Percentiles rank a stretch among this genome's conserved stretches.
phyloP scores from a whole-genome alignment of 92 coral and sea anemone species.

The Palythoa heliodiscus region DNA sequence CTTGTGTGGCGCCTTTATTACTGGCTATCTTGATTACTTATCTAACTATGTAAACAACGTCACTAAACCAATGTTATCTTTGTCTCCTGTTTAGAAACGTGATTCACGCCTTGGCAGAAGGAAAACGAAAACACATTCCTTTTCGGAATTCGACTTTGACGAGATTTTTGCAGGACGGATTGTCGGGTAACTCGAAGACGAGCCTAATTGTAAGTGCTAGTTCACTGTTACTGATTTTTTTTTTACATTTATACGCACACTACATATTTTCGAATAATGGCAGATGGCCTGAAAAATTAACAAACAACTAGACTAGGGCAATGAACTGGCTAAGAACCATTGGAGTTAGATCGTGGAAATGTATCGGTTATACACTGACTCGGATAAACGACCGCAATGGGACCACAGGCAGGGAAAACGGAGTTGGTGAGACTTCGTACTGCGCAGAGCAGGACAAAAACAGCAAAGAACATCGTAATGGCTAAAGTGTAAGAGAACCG shows the following conservation, averaged over 20 bases:
- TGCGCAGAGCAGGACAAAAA: no score
- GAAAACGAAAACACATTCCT: slow-evolving; percentile 76
- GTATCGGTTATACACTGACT: no score
- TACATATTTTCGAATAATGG: no score
- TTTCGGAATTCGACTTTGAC: slow-evolving; percentile 83
- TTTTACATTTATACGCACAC: not conserved
- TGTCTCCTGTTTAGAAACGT: slow-evolving; percentile 65
- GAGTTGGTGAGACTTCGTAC: no score
- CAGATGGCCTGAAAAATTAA: no score
- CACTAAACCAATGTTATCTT: not conserved
- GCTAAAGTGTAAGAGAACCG: no score
- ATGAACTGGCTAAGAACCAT: no score
- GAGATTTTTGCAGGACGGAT: slow-evolving; percentile 77
- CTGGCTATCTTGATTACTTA: not conserved
- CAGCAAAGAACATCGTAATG: no score
- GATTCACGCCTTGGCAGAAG: slow-evolving; percentile 87
- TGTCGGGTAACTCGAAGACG: slow-evolving; percentile 86
- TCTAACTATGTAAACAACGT: not conserved
- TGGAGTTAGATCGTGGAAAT: no score
- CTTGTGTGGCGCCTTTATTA: not conserved
- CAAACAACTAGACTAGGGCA: no score
- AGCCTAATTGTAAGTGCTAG: slow-evolving; percentile 72
- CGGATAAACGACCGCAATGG: no score
- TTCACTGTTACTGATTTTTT: not conserved
- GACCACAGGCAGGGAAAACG: no score